Conservation (phyloP, 2,888 invertebrate species). For the Drosophila pegasa region DNA sequence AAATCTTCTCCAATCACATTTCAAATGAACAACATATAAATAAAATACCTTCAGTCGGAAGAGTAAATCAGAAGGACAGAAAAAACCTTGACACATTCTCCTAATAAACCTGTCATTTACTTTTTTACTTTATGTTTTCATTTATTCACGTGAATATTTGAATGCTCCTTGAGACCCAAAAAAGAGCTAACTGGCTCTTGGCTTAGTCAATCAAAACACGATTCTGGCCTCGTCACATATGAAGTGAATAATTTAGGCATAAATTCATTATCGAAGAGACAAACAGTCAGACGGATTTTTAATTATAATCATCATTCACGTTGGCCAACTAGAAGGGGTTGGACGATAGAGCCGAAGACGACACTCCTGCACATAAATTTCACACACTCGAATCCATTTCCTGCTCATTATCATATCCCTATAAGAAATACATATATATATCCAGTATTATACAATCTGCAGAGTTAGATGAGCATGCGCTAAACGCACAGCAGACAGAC, state of each 20-base stretch:
- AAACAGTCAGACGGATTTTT: constrained; percentile 37
- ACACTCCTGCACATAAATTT: constrained; percentile 78
- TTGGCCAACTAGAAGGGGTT: constrained; percentile 40
- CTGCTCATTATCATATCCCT: constrained; percentile 76
- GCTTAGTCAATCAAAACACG: constrained; percentile 54
- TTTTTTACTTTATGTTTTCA: neutral
- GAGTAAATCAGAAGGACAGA: neutral
- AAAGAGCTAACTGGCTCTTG: constrained; percentile 14
- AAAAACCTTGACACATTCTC: neutral
- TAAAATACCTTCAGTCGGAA: neutral
- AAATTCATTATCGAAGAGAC: constrained; percentile 37
- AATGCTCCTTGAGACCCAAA: constrained; percentile 15
- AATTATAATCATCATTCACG: constrained; percentile 73
- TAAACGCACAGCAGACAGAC: constrained; percentile 37
- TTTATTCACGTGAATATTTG: neutral
- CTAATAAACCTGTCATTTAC: neutral
- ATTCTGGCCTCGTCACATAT: constrained; percentile 41
- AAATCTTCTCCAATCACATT: neutral
- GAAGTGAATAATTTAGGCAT: constrained; percentile 58
- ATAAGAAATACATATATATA: constrained; percentile 48
- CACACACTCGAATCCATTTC: constrained; percentile 79
- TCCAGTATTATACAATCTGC: constrained; percentile 19
- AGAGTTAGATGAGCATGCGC: constrained; percentile 62
- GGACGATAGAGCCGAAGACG: constrained; percentile 24
- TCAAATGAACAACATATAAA: neutral